Evolutionary conservation across 2,888 invertebrate genomes (phyloP), one percentile per base, ranked within the genome.

Genomic region (Stenurella melanura): DNA sequence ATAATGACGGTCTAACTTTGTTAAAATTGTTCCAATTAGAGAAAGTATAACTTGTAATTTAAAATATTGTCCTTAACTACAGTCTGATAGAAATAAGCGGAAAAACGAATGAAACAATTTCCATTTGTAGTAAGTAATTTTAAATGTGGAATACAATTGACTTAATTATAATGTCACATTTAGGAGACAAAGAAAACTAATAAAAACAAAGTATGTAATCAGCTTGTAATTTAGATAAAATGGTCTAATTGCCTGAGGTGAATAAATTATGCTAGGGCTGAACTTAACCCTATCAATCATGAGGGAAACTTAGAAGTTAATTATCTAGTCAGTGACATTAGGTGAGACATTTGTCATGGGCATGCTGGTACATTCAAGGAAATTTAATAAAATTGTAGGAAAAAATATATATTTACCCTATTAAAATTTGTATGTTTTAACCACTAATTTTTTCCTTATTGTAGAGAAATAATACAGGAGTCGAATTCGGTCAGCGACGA

Each of bases 161-260:
- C 56, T 64, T 74, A 74, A 74, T 74, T 70, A 68, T 64, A 74
- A 69, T 74, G 64, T 69, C 74, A 74, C 74, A 74, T 74, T 64
- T 57, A 57, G 30, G 15, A 54, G 74, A 60, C 70, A 70, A 42
- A 60, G 70, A 21, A 60, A 70, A 70, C 54, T 54, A 42, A 72
- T 61, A 72, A 54, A 58, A 61, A 42, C 50, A 63, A 63, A 72
- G 72, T 42, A 61, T 54, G 72, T 63, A 72, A 61, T 72, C 72
- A 63, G 54, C 50, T 60, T 34, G 63, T 72, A 72, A 72, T 72
- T 72, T 72, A 54, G 72, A 42, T 63, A 60, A 72, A 72, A 72
- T 63, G 72, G 50, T 63, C 50, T 63, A 63, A 72, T 58, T 70
- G 50, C 12, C 58, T 5, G 63, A n/a, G 63, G 72, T 72, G 61